Evolutionary conservation across 2,113 vertebrate genomes (phyloP), one percentile per base, ranked within the genome.

Genomic region (Oreochromis spilurus): DNA sequence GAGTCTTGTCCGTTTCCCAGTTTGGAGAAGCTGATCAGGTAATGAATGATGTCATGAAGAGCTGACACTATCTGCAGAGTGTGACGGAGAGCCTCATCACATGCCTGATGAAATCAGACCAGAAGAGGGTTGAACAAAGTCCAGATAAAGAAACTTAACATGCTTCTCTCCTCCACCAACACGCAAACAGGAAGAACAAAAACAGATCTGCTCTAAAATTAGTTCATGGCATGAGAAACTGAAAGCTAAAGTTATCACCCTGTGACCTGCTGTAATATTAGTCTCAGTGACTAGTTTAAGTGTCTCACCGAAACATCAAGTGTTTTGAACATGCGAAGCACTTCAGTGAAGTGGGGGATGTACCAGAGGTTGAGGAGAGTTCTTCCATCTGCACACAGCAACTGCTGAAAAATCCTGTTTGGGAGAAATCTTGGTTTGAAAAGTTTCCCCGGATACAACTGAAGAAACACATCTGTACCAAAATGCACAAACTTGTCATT

Each of bases 311-410:
- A 88, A 72, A 96, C 93, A 50, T 96, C 90, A 78, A 97, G 89
- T 0, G 19, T 94, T 95, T 92, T 97, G 94, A 97, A 97, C 94
- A 94, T 90, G 79, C 89, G 79, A 45, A 97, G 93, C n/a, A 95
- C 93, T 87, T 97, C 89, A 0, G 93, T 85, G 90, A 94, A 83
- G 26, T 96, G 95, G n/a, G 95, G 96, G 75, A 97, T 93, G 92
- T 94, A 96, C 97, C 96, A 96, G 87, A 97, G 85, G 82, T 95
- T 97, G 83, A 97, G 89, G 86, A 97, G 94, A 21, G 79, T 81
- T 80, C 45, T 48, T 57, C 96, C 92, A 13, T 97, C 95, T 19
- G 91, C 86, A 53, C 96, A 96, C 36, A 97, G 77, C 84, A 79
- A 4, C 80, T 26, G 4, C 53, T 90, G 90, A 52, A 94, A 96